Percentiles rank a stretch among this genome's conserved stretches.
Conservation (phyloP, 2,797 vertebrate genomes). For the Xenopus petersii region DNA sequence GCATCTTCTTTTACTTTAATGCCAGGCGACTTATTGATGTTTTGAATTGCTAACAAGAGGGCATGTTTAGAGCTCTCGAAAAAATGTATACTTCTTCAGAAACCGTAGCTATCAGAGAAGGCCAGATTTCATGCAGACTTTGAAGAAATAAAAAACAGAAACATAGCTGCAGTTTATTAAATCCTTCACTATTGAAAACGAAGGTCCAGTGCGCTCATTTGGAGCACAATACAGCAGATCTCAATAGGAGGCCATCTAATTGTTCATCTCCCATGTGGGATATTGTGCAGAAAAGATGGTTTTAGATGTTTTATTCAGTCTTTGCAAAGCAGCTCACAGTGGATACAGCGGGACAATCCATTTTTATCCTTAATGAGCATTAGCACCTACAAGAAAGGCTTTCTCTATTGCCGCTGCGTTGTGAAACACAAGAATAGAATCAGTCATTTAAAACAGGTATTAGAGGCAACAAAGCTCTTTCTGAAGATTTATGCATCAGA, state of each 20-base stretch:
- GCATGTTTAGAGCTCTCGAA: slow-evolving; percentile 21
- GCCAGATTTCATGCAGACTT: slow-evolving; percentile 31
- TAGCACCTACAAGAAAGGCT: slow-evolving; percentile 45
- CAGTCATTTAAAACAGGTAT: slow-evolving; percentile 40
- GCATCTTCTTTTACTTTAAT: slow-evolving; percentile 5
- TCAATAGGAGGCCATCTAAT: slow-evolving; percentile 50
- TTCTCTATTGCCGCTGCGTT: slow-evolving; percentile 30
- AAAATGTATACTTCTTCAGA: slow-evolving; percentile 43
- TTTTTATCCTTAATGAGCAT: slow-evolving; percentile 42
- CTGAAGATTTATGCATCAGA: slow-evolving; percentile 12
- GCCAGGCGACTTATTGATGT: slow-evolving; percentile 26
- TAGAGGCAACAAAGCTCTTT: slow-evolving; percentile 20
- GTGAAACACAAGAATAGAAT: slow-evolving; percentile 49
- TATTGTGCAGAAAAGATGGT: slow-evolving; percentile 28
- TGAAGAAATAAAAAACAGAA: slow-evolving; percentile 26
- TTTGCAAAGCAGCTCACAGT: slow-evolving; percentile 43
- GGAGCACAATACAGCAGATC: slow-evolving; percentile 44
- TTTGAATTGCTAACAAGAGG: slow-evolving; percentile 48
- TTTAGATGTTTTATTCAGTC: slow-evolving; percentile 47
- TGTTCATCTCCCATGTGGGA: slow-evolving; percentile 36
- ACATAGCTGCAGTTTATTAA: slow-evolving; percentile 33
- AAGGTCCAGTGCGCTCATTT: slow-evolving; percentile 34
- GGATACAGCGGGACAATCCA: slow-evolving; percentile 34
- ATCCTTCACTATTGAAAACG: slow-evolving; percentile 48
- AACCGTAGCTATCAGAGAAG: slow-evolving; percentile 46